Conservation (phyloP, 1,140 invertebrate species). For the Propsilocerus akamusi region DNA sequence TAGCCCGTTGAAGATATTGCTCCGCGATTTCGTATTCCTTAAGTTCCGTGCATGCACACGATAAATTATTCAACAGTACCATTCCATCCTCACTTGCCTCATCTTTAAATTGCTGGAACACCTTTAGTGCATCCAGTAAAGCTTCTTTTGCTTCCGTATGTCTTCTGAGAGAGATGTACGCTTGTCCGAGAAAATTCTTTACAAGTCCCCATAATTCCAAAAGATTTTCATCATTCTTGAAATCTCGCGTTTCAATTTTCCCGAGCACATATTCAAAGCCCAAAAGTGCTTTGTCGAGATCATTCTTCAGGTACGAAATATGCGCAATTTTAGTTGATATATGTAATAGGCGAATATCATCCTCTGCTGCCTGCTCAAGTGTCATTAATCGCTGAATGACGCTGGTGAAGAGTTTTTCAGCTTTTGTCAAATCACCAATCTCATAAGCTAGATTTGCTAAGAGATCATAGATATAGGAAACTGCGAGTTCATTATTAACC, state of each 20-base stretch:
- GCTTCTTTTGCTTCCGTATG: conserved; percentile 41
- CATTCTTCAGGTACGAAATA: conserved; percentile 35
- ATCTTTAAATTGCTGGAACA: conserved; percentile 44
- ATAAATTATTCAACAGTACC: conserved; percentile 70
- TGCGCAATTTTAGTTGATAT: conserved; percentile 46
- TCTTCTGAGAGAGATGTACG: conserved; percentile 32
- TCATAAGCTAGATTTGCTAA: conserved; percentile 80
- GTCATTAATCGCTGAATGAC: conserved; percentile 59
- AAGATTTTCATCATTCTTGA: conserved; percentile 16
- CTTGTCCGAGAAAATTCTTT: conserved; percentile 30
- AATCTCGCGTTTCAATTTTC: conserved; percentile 30
- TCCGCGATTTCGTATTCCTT: conserved; percentile 49
- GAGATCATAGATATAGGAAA: conserved; percentile 76
- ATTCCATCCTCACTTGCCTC: conserved; percentile 50
- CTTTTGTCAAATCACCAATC: conserved; percentile 53
- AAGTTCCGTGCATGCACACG: conserved; percentile 44
- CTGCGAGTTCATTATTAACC: conserved; percentile 46
- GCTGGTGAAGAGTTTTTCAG: conserved; percentile 62
- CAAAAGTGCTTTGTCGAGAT: conserved; percentile 40
- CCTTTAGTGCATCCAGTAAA: conserved; percentile 48
- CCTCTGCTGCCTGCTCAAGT: conserved; percentile 45
- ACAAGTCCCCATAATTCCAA: conserved; percentile 32
- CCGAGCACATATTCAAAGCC: conserved; percentile 57
- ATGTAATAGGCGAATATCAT: conserved; percentile 31
- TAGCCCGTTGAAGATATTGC: conserved; percentile 47